phyloP scores from a whole-genome alignment of 1,140 invertebrate genomes.

The Habropoda laboriosa region DNA sequence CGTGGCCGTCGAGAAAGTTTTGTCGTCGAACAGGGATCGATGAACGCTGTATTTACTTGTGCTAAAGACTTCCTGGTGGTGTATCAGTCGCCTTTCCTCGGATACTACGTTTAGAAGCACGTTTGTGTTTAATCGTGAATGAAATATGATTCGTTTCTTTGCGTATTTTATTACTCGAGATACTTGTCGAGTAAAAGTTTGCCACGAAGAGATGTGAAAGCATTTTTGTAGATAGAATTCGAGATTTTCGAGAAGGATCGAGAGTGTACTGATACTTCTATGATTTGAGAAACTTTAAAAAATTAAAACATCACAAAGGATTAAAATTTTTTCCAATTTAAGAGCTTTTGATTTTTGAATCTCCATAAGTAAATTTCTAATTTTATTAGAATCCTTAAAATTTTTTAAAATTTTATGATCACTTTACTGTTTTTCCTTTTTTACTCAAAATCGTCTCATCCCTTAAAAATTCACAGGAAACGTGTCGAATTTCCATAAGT shows the following conservation, averaged over 20 bases:
- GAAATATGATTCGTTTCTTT: not conserved
- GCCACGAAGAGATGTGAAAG: not conserved
- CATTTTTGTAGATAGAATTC: not conserved
- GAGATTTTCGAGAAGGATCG: not conserved
- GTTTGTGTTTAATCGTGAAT: not conserved
- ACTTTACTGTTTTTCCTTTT: no score
- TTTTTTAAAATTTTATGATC: not conserved
- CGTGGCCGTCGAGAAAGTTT: not conserved
- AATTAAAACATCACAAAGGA: no score
- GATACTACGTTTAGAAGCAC: no score
- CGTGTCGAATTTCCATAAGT: no score
- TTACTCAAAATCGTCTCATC: no score
- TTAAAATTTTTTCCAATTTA: no score
- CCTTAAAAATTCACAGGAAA: no score
- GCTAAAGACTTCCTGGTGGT: not conserved
- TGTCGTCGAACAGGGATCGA: not conserved
- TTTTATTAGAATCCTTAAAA: no score
- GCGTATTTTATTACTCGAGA: not conserved
- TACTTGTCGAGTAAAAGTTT: not conserved
- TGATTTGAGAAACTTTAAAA: not conserved
- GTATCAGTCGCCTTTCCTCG: not conserved
- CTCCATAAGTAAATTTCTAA: no score
- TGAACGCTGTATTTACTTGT: no score
- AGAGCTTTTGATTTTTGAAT: no score
- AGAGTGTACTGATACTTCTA: not conserved